Base-by-base conservation (phyloP, 2,797 vertebrate species). In the Geotrypetes seraphini region DNA sequence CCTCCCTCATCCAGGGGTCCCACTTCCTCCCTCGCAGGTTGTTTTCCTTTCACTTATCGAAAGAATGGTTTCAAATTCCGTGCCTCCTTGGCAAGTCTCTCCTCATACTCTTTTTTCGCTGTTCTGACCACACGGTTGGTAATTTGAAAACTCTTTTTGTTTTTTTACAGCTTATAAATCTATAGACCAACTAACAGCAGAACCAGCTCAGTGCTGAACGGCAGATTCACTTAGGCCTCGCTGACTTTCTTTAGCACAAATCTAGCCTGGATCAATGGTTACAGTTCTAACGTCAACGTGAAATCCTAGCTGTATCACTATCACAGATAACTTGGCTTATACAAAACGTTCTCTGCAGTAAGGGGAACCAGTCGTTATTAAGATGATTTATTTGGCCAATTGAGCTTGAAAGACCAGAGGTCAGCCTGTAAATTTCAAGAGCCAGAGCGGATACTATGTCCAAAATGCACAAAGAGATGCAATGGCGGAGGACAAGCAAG, bases 221-320 rank as follows among this genome's bases (percentile, higher is more conserved):
- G 25, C 15, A 21, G 26, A 49, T 55, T 53, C 50, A 61, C 20
- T 4, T 2, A 43, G 33, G 21, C n/a, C n/a, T n/a, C n/a, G n/a
- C n/a, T n/a, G n/a, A n/a, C n/a, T 41, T 17, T 31, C 19, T n/a
- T 46, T 19, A 25, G 47, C 14, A 56, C 61, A 53, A 36, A 53
- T 39, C 47, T 52, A 47, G 57, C 31, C 32, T 49, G 57, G 37
- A 47, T 49, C 26, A 48, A 66, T 63, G 45, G 50, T 49, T 53
- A 53, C 24, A 43, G 33, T 28, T 13, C 40, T 45, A 43, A 57
- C 59, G 55, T 6, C 46, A 50, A 19, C 26, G 2, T 43, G 17
- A 19, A 51, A 47, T 54, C 42, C 13, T 16, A 47, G 38, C 44
- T 22, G 7, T 36, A 40, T 31, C 47, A 46, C 13, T 48, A 54